phyloP scores from a whole-genome alignment of 2,113 vertebrate genomes.

The Uria lomvia region DNA sequence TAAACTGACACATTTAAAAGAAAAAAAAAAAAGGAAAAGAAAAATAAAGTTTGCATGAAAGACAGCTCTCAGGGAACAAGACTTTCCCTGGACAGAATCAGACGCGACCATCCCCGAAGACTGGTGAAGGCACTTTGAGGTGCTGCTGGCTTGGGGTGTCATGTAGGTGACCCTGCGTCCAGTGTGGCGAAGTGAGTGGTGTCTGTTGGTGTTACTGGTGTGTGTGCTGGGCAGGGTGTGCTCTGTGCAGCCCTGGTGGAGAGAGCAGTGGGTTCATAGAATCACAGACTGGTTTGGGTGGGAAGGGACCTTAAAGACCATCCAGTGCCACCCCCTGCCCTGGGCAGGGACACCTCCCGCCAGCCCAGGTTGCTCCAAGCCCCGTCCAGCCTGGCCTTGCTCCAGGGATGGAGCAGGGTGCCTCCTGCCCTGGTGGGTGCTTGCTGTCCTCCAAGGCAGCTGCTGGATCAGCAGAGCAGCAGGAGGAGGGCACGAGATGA shows the following conservation, averaged over 20 bases:
- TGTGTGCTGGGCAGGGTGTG: background rate
- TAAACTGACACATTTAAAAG: conserved; percentile 13
- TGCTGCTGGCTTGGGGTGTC: background rate
- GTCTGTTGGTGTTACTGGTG: background rate
- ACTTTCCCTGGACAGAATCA: background rate
- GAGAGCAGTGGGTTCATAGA: background rate
- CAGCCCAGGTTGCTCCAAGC: background rate
- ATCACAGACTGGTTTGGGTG: background rate
- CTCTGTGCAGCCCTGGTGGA: rapidly evolving
- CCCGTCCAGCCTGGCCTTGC: background rate
- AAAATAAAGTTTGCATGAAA: background rate
- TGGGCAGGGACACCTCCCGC: background rate
- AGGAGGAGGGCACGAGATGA: background rate
- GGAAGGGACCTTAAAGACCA: background rate
- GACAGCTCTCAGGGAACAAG: background rate
- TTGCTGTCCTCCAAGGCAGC: background rate
- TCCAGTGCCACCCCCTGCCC: background rate
- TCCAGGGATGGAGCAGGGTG: background rate
- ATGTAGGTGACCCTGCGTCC: background rate
- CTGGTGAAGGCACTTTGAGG: background rate
- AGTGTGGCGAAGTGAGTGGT: rapidly evolving
- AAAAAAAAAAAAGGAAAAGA: background rate
- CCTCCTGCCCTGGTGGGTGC: too few species aligned
- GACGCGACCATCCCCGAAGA: rapidly evolving
- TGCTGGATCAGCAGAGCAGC: background rate